phyloP scores from a whole-genome alignment of 2,888 invertebrate genomes.

The Leptogaster cylindrica region DNA sequence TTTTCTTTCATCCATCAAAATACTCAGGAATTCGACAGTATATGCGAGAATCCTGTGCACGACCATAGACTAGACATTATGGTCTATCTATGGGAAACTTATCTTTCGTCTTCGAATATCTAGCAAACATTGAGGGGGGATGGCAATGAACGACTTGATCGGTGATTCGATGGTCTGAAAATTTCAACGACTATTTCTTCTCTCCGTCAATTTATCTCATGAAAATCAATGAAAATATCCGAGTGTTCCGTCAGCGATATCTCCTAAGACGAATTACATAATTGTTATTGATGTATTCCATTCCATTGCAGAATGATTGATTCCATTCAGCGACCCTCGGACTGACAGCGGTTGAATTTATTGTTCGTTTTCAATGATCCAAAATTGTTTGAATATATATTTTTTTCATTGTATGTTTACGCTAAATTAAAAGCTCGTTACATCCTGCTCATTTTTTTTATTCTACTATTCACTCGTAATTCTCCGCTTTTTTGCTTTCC shows the following conservation, averaged over 20 bases:
- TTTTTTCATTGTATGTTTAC: neutral
- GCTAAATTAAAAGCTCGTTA: conserved; percentile 32
- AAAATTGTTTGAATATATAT: neutral
- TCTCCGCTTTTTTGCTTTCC: neutral
- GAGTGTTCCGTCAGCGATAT: conserved; percentile 25
- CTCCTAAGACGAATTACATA: conserved; percentile 34
- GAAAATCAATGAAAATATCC: conserved; percentile 44
- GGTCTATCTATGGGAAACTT: neutral
- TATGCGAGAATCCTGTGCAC: neutral
- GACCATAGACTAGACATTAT: neutral
- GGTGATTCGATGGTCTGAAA: conserved; percentile 30
- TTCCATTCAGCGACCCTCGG: conserved; percentile 9
- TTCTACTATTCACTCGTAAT: neutral
- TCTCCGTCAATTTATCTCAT: conserved; percentile 44
- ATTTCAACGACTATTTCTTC: conserved; percentile 39
- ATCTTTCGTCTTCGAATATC: too few species aligned
- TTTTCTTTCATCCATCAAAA: conserved; percentile 46
- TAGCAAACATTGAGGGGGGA: neutral
- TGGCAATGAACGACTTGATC: conserved; percentile 6
- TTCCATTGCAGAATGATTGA: conserved; percentile 29
- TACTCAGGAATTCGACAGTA: conserved; percentile 9
- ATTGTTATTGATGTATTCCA: conserved; percentile 44
- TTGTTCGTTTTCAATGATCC: neutral
- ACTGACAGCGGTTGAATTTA: conserved; percentile 20
- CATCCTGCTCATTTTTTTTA: neutral